Conservation (phyloP, 30 jellyfish, hydroid and myxozoan species). For the Turritopsis rubra region DNA sequence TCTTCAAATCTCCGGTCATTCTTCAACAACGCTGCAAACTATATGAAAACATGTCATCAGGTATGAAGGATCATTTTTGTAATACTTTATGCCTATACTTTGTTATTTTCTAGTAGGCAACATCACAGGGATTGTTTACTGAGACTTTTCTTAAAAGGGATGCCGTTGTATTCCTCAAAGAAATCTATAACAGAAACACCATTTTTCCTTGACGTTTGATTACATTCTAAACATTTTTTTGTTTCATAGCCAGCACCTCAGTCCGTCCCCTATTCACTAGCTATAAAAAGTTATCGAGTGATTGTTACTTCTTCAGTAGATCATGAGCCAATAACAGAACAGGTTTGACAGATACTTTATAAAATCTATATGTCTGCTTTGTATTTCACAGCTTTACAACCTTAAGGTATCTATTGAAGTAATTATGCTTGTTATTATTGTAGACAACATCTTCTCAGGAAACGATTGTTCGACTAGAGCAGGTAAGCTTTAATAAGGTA, state of each 20-base stretch:
- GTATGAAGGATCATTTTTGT: slow-evolving; percentile 7
- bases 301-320: slow-evolving; percentile 62
- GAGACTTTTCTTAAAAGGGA: no score
- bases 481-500: not conserved
- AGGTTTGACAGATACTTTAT: slow-evolving; percentile 36
- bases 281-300: slow-evolving; percentile 50
- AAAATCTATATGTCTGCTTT: slow-evolving; percentile 6
- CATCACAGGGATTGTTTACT: not conserved
- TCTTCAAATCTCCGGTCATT: not conserved
- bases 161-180: no score
- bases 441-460: slow-evolving; percentile 17
- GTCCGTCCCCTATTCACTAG: slow-evolving; percentile 59
- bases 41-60: slow-evolving; percentile 42
- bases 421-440: not conserved
- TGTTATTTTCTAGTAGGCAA: no score
- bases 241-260: slow-evolving; percentile 27
- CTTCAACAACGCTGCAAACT: slow-evolving; percentile 37
- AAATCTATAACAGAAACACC: no score
- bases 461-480: slow-evolving; percentile 3
- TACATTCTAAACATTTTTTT: not conserved
- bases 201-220: no score
- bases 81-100: no score
- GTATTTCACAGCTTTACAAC: no score
- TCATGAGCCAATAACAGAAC: slow-evolving; percentile 57
- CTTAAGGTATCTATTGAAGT: no score